Percentiles rank a stretch among this genome's conserved stretches.
Evolutionary conservation across 2,888 invertebrate genomes (phyloP).

Genomic region (Cetonia aurata): DNA sequence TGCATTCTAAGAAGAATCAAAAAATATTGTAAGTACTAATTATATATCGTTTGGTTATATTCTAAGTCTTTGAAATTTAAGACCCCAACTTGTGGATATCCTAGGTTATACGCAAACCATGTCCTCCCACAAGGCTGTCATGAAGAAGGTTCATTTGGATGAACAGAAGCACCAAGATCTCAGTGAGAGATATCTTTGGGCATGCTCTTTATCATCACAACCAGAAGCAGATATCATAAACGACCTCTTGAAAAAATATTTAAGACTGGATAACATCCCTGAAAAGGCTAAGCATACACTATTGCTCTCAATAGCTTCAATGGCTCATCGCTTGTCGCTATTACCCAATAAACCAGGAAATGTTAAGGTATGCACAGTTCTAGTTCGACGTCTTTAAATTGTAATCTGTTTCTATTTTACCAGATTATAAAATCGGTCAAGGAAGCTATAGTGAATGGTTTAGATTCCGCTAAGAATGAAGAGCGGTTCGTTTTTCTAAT

Average conservation of each 20-base stretch:
- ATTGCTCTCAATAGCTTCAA: slow-evolving; percentile 74
- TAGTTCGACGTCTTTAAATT: slow-evolving; percentile 37
- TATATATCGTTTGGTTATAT: not conserved
- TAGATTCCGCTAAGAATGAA: slow-evolving; percentile 64
- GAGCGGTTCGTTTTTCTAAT: slow-evolving; percentile 75
- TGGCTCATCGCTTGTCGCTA: slow-evolving; percentile 68
- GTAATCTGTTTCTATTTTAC: slow-evolving; percentile 45
- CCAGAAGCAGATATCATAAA: slow-evolving; percentile 72
- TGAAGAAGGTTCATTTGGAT: slow-evolving; percentile 73
- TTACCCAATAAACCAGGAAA: slow-evolving; percentile 55
- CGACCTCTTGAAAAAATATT: slow-evolving; percentile 67
- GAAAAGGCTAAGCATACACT: slow-evolving; percentile 77
- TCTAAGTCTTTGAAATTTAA: slow-evolving; percentile 57
- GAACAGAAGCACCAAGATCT: slow-evolving; percentile 67
- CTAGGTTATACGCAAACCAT: slow-evolving; percentile 78
- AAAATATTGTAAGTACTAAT: slow-evolving; percentile 67
- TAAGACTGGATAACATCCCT: slow-evolving; percentile 68
- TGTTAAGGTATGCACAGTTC: slow-evolving; percentile 52
- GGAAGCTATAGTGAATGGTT: slow-evolving; percentile 61
- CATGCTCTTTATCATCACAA: slow-evolving; percentile 76
- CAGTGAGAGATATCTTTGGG: slow-evolving; percentile 81
- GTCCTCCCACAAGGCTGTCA: slow-evolving; percentile 76
- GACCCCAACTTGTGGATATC: slow-evolving; percentile 77
- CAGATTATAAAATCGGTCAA: slow-evolving; percentile 64
- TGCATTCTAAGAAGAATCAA: slow-evolving; percentile 71